These are phyloP conservation scores for Eumerus sabulonum DNA, from an alignment of 2,888 invertebrate species.

Conservation along the genomic window DNA sequence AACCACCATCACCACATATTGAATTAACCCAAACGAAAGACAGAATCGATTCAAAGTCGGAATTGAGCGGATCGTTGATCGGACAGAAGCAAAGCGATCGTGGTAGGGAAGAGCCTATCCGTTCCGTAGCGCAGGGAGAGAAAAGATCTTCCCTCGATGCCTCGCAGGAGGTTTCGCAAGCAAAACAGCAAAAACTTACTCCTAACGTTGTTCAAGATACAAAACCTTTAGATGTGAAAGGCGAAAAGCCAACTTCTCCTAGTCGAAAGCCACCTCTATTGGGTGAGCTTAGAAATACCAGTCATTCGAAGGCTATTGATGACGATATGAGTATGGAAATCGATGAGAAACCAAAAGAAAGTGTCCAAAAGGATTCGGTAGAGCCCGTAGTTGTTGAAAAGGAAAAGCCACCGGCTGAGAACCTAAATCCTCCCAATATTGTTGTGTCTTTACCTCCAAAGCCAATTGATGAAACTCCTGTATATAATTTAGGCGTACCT, in stretches of 20 bases:
- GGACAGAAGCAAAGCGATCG: slow-evolving; percentile 49
- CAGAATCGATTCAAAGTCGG: slow-evolving; percentile 56
- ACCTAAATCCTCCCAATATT: neutral
- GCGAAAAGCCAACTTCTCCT: slow-evolving; percentile 2
- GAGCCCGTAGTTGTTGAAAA: neutral
- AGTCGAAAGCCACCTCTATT: slow-evolving; percentile 47
- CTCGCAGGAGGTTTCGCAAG: no score
- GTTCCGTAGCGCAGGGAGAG: slow-evolving; percentile 20
- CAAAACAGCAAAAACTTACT: no score
- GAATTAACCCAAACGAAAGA: slow-evolving; percentile 56
- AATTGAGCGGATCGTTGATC: slow-evolving; percentile 50
- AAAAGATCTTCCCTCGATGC: no score
- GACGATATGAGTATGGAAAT: slow-evolving; percentile 19
- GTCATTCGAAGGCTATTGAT: slow-evolving; percentile 44
- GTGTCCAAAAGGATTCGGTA: neutral
- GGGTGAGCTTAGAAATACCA: slow-evolving; percentile 48
- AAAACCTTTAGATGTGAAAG: neutral
- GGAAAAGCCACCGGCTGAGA: neutral
- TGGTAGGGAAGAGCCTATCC: slow-evolving; percentile 35
- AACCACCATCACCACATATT: slow-evolving; percentile 57
- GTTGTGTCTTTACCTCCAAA: no score
- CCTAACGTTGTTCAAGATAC: neutral
- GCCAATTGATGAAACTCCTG: neutral
- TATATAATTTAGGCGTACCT: no score
- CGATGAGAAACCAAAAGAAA: neutral